Conservation (phyloP, 2,797 vertebrate species). For the Rhinatrema bivittatum region DNA sequence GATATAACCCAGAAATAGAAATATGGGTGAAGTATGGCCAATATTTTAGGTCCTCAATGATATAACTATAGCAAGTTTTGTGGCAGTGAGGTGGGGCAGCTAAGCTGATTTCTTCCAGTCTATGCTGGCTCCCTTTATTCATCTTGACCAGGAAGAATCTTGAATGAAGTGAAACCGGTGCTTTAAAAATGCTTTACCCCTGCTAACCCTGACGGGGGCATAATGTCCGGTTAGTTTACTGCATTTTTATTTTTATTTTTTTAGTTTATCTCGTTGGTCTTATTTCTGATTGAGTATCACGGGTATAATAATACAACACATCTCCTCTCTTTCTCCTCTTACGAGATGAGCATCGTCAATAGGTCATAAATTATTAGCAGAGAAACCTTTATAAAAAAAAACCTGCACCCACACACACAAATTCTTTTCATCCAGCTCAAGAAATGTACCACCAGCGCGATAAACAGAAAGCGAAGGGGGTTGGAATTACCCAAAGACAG, state of each 20-base stretch:
- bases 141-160: slow-evolving; percentile 10
- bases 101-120: no score
- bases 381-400: no score
- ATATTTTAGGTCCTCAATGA: slow-evolving; percentile 43
- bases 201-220: neutral
- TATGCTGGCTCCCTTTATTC: no score
- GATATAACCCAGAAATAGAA: slow-evolving; percentile 51
- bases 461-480: slow-evolving; percentile 48
- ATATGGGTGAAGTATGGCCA: slow-evolving; percentile 57
- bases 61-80: slow-evolving; percentile 42
- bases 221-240: neutral
- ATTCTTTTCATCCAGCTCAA: no score
- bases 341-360: neutral
- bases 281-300: no score
- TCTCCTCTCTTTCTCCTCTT: slow-evolving; percentile 5
- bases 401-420: no score
- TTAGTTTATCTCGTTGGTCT: neutral
- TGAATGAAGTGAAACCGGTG: neutral
- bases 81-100: neutral
- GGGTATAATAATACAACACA: neutral
- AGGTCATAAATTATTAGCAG: no score
- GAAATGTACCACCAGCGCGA: no score
- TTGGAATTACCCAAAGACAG: slow-evolving; percentile 56
- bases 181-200: fast-evolving
- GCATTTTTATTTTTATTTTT: no score